Evolutionary conservation across 2,113 vertebrate genomes (phyloP).

Genomic region (Gallinago media): DNA sequence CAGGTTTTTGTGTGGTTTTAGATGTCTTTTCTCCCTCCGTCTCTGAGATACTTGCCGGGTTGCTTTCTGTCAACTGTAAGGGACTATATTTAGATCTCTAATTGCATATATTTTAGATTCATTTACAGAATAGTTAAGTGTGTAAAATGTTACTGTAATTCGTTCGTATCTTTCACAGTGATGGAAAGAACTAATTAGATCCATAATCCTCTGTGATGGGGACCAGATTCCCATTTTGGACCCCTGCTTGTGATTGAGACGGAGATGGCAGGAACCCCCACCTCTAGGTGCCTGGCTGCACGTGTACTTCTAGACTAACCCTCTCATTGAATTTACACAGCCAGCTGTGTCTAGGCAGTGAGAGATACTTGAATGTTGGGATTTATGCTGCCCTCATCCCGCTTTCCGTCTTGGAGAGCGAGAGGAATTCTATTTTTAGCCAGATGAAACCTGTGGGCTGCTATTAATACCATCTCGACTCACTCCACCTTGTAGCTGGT

Average conservation of each 20-base stretch:
- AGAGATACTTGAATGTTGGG: background rate
- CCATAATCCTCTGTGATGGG: background rate
- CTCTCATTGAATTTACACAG: background rate
- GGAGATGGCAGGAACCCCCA: background rate
- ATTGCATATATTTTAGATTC: constrained; percentile 22
- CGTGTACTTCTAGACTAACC: background rate
- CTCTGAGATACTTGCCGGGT: background rate
- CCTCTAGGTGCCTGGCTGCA: background rate
- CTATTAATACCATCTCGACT: background rate
- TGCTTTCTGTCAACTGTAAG: background rate
- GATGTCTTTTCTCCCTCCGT: background rate
- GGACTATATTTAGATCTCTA: constrained; percentile 37
- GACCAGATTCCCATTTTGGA: background rate
- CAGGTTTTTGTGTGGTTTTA: background rate
- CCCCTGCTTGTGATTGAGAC: background rate
- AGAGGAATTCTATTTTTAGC: background rate
- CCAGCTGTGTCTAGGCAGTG: background rate
- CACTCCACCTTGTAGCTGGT: background rate
- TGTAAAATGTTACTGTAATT: constrained; percentile 12
- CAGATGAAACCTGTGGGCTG: background rate
- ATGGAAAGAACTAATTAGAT: constrained; percentile 1
- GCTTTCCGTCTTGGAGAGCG: background rate
- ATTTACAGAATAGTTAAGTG: background rate
- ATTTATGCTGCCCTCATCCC: background rate
- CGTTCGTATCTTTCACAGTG: constrained; percentile 14